These are phyloP conservation scores for Microcebus lehilahytsara DNA, from an alignment of 2,113 vertebrate species.

Conservation along the genomic window DNA sequence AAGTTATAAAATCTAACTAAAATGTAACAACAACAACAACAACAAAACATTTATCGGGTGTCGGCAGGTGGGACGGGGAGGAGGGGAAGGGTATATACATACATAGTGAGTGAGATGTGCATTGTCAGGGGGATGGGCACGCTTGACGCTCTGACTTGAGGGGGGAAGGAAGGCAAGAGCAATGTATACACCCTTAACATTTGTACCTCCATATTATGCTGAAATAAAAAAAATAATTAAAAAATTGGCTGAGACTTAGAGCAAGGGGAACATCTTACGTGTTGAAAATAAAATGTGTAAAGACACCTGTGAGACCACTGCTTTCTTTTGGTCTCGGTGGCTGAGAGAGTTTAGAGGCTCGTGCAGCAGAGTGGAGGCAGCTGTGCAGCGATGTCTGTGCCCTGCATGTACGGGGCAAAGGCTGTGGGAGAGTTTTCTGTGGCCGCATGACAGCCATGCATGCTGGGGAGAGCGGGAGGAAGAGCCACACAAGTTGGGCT, in stretches of 20 bases:
- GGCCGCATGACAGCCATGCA: neutral
- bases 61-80: no score
- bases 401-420: neutral
- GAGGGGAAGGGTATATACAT: no score
- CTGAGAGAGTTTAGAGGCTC: neutral
- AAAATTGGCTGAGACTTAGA: neutral
- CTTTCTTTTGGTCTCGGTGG: neutral
- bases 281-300: slow-evolving; percentile 5
- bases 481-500: neutral
- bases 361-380: neutral
- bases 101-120: no score
- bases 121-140: no score
- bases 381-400: neutral
- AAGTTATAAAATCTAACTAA: no score
- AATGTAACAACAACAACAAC: no score
- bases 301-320: neutral
- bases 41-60: no score
- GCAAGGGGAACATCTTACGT: neutral
- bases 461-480: neutral
- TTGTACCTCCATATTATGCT: no score
- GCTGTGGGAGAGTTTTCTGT: neutral
- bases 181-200: no score
- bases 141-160: no score
- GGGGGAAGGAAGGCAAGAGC: no score
- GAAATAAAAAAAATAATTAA: neutral